Conservation (phyloP, 2,113 vertebrate genomes). For the Indri indri region DNA sequence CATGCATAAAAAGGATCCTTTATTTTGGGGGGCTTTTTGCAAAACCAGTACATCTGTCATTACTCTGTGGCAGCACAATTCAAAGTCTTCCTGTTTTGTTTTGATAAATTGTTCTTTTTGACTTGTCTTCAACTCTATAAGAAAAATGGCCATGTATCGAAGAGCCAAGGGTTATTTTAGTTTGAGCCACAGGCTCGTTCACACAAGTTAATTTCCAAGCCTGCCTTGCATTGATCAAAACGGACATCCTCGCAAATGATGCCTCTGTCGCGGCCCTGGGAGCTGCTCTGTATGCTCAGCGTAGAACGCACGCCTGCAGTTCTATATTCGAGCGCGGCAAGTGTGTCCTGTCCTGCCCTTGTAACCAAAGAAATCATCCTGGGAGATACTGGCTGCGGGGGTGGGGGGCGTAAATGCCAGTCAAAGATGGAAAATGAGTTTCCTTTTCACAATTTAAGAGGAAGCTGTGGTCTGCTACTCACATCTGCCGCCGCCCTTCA, state of each 20-base stretch:
- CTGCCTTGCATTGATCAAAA: conserved; percentile 51
- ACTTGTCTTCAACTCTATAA: conserved; percentile 50
- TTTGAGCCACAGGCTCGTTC: conserved; percentile 39
- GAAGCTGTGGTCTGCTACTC: neutral
- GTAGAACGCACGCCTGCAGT: neutral
- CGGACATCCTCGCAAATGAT: conserved; percentile 25
- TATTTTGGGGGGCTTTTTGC: conserved; percentile 22
- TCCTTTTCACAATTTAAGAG: neutral
- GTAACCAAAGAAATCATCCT: neutral
- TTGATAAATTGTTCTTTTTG: conserved; percentile 66
- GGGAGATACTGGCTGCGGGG: neutral
- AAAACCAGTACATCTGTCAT: conserved; percentile 62
- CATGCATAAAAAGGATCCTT: conserved; percentile 40
- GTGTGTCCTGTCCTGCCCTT: neutral
- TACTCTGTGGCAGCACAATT: conserved; percentile 9
- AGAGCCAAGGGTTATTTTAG: conserved; percentile 47
- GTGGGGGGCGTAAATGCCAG: neutral
- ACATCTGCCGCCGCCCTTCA: neutral
- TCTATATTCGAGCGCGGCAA: neutral
- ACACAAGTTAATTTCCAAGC: conserved; percentile 44
- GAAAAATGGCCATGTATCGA: neutral
- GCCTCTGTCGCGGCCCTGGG: conserved; percentile 5
- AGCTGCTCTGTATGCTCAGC: neutral
- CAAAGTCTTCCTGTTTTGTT: conserved; percentile 60
- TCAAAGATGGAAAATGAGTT: neutral